These are phyloP conservation scores for Brachirus orientalis DNA, from an alignment of 2,113 vertebrate species.

Conservation along the genomic window DNA sequence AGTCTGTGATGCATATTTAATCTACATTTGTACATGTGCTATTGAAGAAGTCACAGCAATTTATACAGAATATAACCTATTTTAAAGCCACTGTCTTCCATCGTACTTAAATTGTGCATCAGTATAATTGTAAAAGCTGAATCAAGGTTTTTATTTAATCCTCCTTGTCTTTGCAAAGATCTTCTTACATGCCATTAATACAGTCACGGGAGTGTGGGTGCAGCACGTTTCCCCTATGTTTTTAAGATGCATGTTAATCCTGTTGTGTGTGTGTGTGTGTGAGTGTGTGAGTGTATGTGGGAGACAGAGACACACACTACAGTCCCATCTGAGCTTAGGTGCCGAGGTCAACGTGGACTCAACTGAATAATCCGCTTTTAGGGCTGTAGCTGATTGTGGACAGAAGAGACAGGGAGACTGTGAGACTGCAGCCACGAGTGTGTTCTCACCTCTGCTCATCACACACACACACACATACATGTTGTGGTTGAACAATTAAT, in stretches of 20 bases:
- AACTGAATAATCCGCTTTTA: slow-evolving; percentile 55
- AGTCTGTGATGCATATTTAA: neutral
- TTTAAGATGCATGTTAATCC: slow-evolving; percentile 64
- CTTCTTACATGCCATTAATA: slow-evolving; percentile 52
- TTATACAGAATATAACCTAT: neutral
- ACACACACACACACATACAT: slow-evolving; percentile 18
- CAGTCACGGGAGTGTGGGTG: slow-evolving; percentile 16
- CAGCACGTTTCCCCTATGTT: slow-evolving; percentile 1
- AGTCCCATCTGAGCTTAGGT: slow-evolving; percentile 32
- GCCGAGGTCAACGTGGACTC: slow-evolving; percentile 25
- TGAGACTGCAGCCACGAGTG: slow-evolving; percentile 31
- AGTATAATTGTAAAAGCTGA: too few species aligned
- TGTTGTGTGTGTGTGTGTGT: slow-evolving; percentile 37
- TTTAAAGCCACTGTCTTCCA: slow-evolving; percentile 2
- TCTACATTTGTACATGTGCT: neutral
- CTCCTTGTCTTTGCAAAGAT: too few species aligned
- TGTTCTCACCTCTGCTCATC: slow-evolving; percentile 29
- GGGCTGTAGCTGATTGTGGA: slow-evolving; percentile 31
- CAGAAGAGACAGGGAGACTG: slow-evolving; percentile 24
- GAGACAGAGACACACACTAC: neutral
- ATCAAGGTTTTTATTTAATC: too few species aligned
- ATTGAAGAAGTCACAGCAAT: neutral
- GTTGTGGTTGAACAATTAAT: too few species aligned
- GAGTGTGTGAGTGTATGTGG: slow-evolving; percentile 5
- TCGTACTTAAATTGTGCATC: slow-evolving; percentile 3